Evolutionary conservation across 2,113 vertebrate genomes (phyloP), one percentile per base, ranked within the genome.

Genomic region (Muntiacus muntjak): DNA sequence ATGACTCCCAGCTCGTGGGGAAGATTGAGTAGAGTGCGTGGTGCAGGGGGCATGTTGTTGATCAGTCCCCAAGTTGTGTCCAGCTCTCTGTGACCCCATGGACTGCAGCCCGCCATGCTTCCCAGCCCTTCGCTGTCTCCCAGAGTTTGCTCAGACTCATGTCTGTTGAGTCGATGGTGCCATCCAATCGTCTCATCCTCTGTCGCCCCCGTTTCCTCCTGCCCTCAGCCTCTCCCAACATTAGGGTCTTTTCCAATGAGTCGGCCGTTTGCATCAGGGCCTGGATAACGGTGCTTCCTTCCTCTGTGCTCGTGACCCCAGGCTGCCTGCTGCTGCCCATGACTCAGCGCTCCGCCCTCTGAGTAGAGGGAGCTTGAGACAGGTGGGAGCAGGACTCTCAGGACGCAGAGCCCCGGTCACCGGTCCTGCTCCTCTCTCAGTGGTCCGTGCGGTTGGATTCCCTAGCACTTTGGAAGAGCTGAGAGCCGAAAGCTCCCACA

Each of bases 271-370:
- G 14, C 71, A 26, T 43, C 71, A 76, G 71, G 40, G 71, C 71
- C 64, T 33, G 8, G 2, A 1, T 19, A 0, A 10, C 21, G n/a
- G 28, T 6, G 19, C 81, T 55, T 40, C 50, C 83, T 1, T 76
- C 17, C 17, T 17, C 19, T 36, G 5, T 36, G 45, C 86, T 16
- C 5, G 30, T 4, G 52, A 33, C 60, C 17, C 40, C 5, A 11
- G 19, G 25, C 54, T 8, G 1, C 67, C 15, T 17, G 4, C 11
- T 28, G 9, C 14, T 12, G 0, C 21, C 45, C 0, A 0, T 25
- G 52, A 64, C 55, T 50, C 55, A 10, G 40, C 17, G 2, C 50
- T 15, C 2, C 4, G 25, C n/a, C 45, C 43, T 47, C 54, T 50
- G 54, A 45, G 16, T 23, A 26, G 6, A 76, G 67, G 84, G 43